Evolutionary conservation across 2,113 vertebrate species (phyloP).

Genomic region (Engraulis encrasicolus): DNA sequence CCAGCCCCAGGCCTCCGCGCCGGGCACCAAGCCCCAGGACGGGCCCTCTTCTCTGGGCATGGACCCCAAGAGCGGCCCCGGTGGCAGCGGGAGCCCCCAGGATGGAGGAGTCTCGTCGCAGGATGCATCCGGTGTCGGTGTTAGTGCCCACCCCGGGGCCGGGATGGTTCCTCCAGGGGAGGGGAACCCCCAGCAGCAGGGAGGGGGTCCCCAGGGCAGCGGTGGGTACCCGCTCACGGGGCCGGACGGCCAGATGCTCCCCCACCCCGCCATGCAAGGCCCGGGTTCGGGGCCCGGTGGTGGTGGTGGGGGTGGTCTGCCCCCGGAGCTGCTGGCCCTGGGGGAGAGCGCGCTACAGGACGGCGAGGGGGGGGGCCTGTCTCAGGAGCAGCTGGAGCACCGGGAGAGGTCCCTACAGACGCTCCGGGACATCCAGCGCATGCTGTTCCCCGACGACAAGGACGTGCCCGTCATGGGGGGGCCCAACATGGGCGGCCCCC

Average conservation of each 20-base stretch:
- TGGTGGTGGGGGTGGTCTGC: no score
- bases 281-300: no score
- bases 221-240: conserved; percentile 73
- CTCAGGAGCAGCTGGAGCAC: conserved; percentile 97
- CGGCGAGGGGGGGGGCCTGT: conserved; percentile 93
- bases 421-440: conserved; percentile 94
- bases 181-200: no score
- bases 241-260: conserved; percentile 67
- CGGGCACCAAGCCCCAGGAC: conserved; percentile 79
- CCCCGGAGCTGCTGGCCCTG: conserved; percentile 87
- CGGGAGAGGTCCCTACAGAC: conserved; percentile 95
- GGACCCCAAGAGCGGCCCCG: conserved; percentile 86
- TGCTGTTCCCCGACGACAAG: conserved; percentile 97
- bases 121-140: no score
- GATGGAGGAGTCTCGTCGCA: conserved; percentile 78
- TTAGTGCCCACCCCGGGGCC: conserved; percentile 74
- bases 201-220: conserved; percentile 79
- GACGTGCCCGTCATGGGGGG: conserved; percentile 78
- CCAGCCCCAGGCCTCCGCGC: conserved; percentile 68
- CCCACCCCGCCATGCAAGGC: conserved; percentile 81
- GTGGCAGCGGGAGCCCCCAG: conserved; percentile 86
- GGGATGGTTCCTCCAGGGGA: conserved; percentile 73
- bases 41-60: conserved; percentile 79
- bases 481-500: conserved; percentile 78
- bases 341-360: conserved; percentile 97